Evolutionary conservation across 2,113 vertebrate genomes (phyloP).

Genomic region (Edolisoma coerulescens): DNA sequence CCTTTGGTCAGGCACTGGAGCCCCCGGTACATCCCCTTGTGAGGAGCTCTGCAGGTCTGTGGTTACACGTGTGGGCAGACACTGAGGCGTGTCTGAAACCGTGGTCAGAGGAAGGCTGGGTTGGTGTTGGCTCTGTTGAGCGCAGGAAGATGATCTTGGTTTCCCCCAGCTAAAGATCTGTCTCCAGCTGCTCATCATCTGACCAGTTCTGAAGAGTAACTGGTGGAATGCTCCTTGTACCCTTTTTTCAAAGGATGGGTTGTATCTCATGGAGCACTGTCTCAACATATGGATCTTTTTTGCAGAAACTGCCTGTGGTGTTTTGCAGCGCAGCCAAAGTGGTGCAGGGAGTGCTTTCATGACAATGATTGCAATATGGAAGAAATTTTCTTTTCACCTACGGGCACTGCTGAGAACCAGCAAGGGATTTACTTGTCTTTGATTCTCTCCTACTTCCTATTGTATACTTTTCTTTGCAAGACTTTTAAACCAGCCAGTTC

Average conservation of each 20-base stretch:
- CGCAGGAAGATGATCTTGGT: not conserved
- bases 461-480: not conserved
- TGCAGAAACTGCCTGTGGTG: slow-evolving; percentile 9
- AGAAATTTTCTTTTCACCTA: slow-evolving; percentile 58
- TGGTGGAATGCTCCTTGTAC: not conserved
- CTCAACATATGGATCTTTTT: slow-evolving; percentile 3
- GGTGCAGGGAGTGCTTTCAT: slow-evolving; percentile 1
- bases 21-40: not conserved
- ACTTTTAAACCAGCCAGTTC: not conserved
- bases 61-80: not conserved
- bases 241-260: not conserved
- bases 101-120: not conserved
- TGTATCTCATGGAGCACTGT: not conserved
- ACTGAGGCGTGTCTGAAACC: not conserved
- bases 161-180: not conserved
- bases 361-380: slow-evolving; percentile 32
- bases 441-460: slow-evolving; percentile 29
- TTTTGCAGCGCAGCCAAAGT: not conserved
- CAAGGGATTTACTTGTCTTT: slow-evolving; percentile 34
- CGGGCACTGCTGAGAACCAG: slow-evolving; percentile 6
- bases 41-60: not conserved
- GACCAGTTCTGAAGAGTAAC: not conserved
- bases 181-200: not conserved
- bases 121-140: not conserved
- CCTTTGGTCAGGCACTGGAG: not conserved